Base-by-base conservation (phyloP, 2,113 vertebrate species). In the Casuarius casuarius region DNA sequence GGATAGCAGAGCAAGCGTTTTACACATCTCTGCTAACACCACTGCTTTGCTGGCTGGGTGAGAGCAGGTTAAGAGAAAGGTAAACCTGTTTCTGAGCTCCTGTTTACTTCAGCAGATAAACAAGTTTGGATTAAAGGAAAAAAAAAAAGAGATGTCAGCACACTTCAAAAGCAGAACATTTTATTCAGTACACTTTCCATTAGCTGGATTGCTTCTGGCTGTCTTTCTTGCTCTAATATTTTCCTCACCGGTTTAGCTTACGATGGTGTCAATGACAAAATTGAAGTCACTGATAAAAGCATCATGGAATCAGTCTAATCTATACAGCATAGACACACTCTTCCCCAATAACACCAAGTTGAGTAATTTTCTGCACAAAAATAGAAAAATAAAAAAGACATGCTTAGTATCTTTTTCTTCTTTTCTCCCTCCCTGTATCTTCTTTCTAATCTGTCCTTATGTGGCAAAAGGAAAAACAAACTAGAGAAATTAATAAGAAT, bases 51-150 rank as follows among this genome's bases (percentile, higher is more conserved):
- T 84, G 90, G 68, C 90, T 94, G 82, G 42, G 42, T 71, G 76
- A 92, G 92, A 74, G 76, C 28, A 94, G 89, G 87, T 92, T 96
- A 96, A 94, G 88, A 93, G 84, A 91, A 96, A 95, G 90, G 92
- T 22, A 95, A 97, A 84, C 51, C 82, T 79, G 65, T 80, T 93
- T 92, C 70, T 91, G 78, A 92, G 93, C 72, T 92, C 76, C 80
- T 86, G 78, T 95, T 96, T 97, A 96, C 88, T 95, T 93, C 96
- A 97, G 95, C 75, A 95, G 80, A 97, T 96, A 97, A 96, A 96
- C 95, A 97, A 82, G 48, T 95, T 90, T 86, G 93, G 90, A 88
- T 90, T 95, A 76, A 91, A 91, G 49, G 89, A 49, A 14, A 21
- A 61, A 93, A 84, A 81, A 89, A 26, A 4, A 40, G 84, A 97